Base-by-base conservation (phyloP, 2,797 vertebrate species). In the Uromys caudimaculatus region DNA sequence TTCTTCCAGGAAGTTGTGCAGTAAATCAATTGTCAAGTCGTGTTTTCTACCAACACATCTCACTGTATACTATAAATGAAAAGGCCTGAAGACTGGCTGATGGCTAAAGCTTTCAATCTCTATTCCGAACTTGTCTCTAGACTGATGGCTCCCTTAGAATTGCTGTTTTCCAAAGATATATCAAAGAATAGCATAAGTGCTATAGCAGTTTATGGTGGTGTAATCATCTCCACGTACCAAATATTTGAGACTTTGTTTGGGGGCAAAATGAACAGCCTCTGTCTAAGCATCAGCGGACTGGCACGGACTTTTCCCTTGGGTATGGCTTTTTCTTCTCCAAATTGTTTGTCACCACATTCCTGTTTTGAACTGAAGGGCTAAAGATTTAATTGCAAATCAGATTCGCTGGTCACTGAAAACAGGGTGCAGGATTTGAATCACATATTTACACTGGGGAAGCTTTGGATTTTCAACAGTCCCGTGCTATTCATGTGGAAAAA, bases 51-150 rank as follows among this genome's bases (percentile, higher is more conserved):
- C 86, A 97, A 92, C 79, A 97, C 71, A 96, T 96, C 96, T 96
- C 27, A 1, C 82, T 87, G 4, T 90, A 76, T 13, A 23, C 71
- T 93, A 96, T 97, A 98, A 98, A 97, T 94, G 94, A 96, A 97
- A 98, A 95, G 19, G 94, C 95, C 94, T 93, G 79, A 60, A 96
- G 96, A 96, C 96, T 97, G 95, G 97, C 96, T 98, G 82, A 56
- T 78, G 96, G 97, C 92, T 94, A 97, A 97, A 98, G 96, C 96
- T 98, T 97, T 96, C 96, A 93, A 90, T 96, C 95, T 98, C 94
- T 93, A 73, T 98, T 98, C 89, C 94, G 76, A 98, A 98, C 85
- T 87, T 89, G 91, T 97, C 86, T 47, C n/a, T 85, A 76, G 97
- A 98, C 78, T 24, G 60, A 92, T 60, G 52, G 32, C 35, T 97